Evolutionary conservation across 2,113 vertebrate genomes (phyloP), one percentile per base, ranked within the genome.

Genomic region (Eurypyga helias): DNA sequence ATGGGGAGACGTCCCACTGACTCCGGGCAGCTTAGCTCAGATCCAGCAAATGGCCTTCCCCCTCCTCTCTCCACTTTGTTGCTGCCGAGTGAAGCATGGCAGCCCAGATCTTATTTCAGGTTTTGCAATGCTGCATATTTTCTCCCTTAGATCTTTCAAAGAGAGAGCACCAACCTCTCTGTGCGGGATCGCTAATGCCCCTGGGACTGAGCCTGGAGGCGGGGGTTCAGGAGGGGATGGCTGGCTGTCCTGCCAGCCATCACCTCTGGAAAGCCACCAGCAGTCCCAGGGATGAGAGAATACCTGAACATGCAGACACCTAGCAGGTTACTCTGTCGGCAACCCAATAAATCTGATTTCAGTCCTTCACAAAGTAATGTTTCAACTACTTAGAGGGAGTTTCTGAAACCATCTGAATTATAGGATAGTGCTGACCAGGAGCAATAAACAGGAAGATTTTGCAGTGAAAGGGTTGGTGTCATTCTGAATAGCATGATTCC

Each of bases 81-180:
- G 28, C 49, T 64, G 43, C 51, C 60, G 90, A 90, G 67, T 17
- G 72, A 91, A 90, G 36, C 46, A 83, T 26, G 72, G 83, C 91
- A 87, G 69, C 87, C 55, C 73, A 87, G 93, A 94, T 95, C 93
- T 90, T 33, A 66, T 96, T 95, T 96, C 96, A 94, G 60, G 29
- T 61, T 28, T 73, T 73, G 64, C 3, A 0, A 7, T 54, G 72
- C 61, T 0, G 6, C 57, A 48, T 94, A 91, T 91, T 97, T 92
- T 46, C 55, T 45, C 60, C 43, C 84, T 95, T 67, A 95, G 96
- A 94, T 94, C 89, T 94, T 93, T 84, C 66, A 83, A 43, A 0
- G 2, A 54, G 76, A 52, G 55, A 89, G 60, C 55, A 87, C 67
- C 3, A 1, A 52, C 43, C 43, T 26, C 55, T 81, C 69, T 4